Conservation (phyloP, 2,888 invertebrate species). For the Troglohyphantes excavatus region DNA sequence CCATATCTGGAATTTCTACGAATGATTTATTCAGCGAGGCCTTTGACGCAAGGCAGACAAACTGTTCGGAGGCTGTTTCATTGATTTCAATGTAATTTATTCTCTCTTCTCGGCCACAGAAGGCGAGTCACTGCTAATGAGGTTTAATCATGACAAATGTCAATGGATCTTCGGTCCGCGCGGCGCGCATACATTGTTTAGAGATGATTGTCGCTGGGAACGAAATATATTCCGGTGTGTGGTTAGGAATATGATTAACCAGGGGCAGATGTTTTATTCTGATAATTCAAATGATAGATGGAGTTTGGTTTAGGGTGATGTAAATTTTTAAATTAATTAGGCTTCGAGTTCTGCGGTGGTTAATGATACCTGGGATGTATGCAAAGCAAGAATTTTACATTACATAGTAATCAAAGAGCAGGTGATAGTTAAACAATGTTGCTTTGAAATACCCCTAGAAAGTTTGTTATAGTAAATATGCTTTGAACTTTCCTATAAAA, state of each 20-base stretch:
- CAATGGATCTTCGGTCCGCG: slow-evolving; percentile 31
- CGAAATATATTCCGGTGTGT: slow-evolving; percentile 1
- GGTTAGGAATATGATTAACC: not conserved
- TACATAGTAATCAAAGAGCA: too few species aligned
- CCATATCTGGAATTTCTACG: slow-evolving; percentile 50
- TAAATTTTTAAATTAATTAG: not conserved
- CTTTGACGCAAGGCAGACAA: slow-evolving; percentile 52
- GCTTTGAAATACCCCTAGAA: too few species aligned
- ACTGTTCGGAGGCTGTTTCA: slow-evolving; percentile 52
- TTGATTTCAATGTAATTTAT: slow-evolving; percentile 56
- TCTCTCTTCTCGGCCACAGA: slow-evolving; percentile 14
- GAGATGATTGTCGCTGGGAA: not conserved
- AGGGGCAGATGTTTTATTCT: not conserved
- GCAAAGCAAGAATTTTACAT: too few species aligned
- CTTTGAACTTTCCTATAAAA: too few species aligned
- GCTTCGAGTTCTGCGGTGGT: too few species aligned
- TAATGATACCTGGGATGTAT: too few species aligned
- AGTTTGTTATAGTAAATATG: too few species aligned
- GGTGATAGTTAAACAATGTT: too few species aligned
- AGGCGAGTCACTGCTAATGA: slow-evolving; percentile 45
- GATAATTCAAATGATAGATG: not conserved
- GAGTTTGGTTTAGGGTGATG: not conserved
- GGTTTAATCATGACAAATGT: slow-evolving; percentile 56
- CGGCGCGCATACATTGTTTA: slow-evolving; percentile 4
- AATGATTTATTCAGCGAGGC: slow-evolving; percentile 58